Evolutionary conservation across 2,113 vertebrate genomes (phyloP), one percentile per base, ranked within the genome.

Genomic region (Dolichotis patagonum): DNA sequence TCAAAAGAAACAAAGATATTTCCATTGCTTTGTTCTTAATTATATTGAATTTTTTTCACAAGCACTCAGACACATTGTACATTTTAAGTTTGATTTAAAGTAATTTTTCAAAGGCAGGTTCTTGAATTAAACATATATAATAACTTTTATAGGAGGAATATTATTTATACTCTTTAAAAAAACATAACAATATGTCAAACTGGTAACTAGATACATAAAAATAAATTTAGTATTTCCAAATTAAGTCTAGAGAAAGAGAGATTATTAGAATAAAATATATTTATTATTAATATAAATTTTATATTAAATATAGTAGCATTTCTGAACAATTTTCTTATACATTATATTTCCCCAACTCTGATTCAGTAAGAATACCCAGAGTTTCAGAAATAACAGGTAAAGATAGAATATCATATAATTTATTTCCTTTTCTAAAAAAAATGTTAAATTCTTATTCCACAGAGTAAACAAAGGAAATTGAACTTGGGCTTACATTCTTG

Each of bases 211-310:
- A 49, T 83, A 43, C 49, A 75, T 73, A 46, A 81, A 71, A 52
- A 19, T 90, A 80, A 54, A 71, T 85, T 38, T 98, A 60, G 35
- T 54, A 96, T 93, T 96, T 98, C 80, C 95, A 87, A 92, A 96
- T 97, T 97, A 94, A 95, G 95, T 98, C 88, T 94, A 71, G 67
- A 94, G 46, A 24, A 97, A 88, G 95, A 85, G 49, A 46, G 89
- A 49, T 60, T 91, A 13, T 84, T 69, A 92, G 80, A 91, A 85
- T 35, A 10, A 60, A 71, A 81, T 96, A 88, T 97, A 52, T 98
- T 96, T 5, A 9, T 90, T 96, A 87, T 46, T 35, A 54, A 85
- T 52, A 5, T 73, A 52, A 90, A 96, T 95, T 97, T 96, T 82
- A 3, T 91, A 69, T 69, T 90, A 58, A 97, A 92, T 96, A 46